Evolutionary conservation across 2,888 invertebrate species (phyloP).

Genomic region (Marasmarcha lunaedactyla): DNA sequence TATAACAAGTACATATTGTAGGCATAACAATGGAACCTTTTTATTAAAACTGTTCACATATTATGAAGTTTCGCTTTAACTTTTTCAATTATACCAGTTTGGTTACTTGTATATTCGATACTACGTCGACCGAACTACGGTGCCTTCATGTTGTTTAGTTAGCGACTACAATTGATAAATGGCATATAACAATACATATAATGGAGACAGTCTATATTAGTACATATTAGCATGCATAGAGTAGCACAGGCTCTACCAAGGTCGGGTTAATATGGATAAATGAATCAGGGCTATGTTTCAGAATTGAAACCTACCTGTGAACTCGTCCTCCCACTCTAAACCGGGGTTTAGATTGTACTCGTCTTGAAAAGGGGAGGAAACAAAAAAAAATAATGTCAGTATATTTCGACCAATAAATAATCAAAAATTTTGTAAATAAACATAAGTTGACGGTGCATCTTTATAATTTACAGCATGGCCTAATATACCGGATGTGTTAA

Average conservation of each 20-base stretch:
- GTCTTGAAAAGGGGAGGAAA: conserved; percentile 87
- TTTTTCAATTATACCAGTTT: no score
- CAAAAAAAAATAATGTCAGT: conserved; percentile 67
- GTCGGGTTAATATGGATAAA: conserved; percentile 53
- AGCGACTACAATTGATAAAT: conserved; percentile 29
- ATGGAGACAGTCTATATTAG: conserved; percentile 24
- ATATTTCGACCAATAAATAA: conserved; percentile 54
- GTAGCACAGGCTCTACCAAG: conserved; percentile 63
- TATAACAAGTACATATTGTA: no score
- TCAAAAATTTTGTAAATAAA: conserved; percentile 46
- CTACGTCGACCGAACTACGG: neutral
- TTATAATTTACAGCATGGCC: conserved; percentile 23
- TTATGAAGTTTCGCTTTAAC: no score
- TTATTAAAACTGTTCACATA: no score
- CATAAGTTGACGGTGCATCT: conserved; percentile 50
- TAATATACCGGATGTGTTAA: conserved; percentile 27
- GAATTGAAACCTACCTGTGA: conserved; percentile 93
- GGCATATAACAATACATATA: conserved; percentile 43
- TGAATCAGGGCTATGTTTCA: conserved; percentile 40
- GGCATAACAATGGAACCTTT: no score
- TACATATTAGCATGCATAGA: conserved; percentile 56
- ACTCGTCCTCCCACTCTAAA: conserved; percentile 99
- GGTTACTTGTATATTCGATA: neutral
- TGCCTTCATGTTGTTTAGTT: conserved; percentile 25
- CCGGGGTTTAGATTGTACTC: conserved; percentile 99